phyloP scores from a whole-genome alignment of 1,140 invertebrate genomes.

The Panonychus citri region DNA sequence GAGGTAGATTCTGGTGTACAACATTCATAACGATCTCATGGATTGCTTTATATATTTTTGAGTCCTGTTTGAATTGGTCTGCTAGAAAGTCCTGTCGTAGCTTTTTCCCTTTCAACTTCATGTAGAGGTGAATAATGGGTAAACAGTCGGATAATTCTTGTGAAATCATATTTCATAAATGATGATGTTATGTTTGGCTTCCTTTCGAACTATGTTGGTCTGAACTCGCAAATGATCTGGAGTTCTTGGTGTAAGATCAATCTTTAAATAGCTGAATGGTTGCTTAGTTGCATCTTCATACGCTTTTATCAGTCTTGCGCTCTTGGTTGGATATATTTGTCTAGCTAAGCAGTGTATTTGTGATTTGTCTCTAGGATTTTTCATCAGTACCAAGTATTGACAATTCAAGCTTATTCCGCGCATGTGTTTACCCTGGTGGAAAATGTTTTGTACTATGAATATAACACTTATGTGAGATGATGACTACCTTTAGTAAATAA shows the following conservation, averaged over 20 bases:
- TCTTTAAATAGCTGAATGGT: slow-evolving; percentile 2
- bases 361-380: slow-evolving; percentile 23
- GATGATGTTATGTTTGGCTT: no score
- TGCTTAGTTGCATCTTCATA: slow-evolving; percentile 13
- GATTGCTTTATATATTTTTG: no score
- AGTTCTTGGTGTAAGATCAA: slow-evolving; percentile 4
- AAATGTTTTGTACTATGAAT: slow-evolving; percentile 8
- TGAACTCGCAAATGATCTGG: slow-evolving; percentile 2
- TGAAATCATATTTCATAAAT: no score
- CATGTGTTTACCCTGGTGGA: slow-evolving; percentile 2
- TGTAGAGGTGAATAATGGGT: no score
- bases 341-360: slow-evolving; percentile 21
- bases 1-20: neutral
- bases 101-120: no score
- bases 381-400: slow-evolving; percentile 20
- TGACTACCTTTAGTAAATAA: slow-evolving; percentile 3
- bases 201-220: neutral
- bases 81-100: no score
- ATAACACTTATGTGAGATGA: slow-evolving; percentile 1
- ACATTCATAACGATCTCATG: neutral
- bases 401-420: slow-evolving; percentile 3
- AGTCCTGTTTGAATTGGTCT: no score
- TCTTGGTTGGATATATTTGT: slow-evolving; percentile 20
- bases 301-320: slow-evolving; percentile 21
- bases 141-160: no score